Percentiles rank a stretch among this genome's conserved stretches.
Evolutionary conservation across 2,797 vertebrate genomes (phyloP).

Genomic region (Microctenopoma stevenorrisi): DNA sequence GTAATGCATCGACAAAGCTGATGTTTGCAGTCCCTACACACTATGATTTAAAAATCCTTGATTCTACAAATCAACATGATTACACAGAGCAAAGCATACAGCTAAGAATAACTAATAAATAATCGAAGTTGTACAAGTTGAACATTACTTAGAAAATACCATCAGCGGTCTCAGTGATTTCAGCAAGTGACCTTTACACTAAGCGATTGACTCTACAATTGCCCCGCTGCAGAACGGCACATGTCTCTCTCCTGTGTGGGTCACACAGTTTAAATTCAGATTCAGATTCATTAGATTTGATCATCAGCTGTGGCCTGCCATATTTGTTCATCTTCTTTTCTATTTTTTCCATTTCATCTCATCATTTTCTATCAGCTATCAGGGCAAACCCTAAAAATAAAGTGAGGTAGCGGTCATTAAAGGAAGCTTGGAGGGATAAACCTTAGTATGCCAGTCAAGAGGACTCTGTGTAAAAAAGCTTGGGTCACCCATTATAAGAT

Average conservation of each 20-base stretch:
- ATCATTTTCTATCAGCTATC: background rate
- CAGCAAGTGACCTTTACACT: constrained; percentile 43
- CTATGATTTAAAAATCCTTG: constrained; percentile 13
- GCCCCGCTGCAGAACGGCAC: constrained; percentile 19
- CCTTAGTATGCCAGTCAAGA: background rate
- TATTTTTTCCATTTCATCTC: background rate
- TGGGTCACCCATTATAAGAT: background rate
- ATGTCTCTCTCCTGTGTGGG: constrained; percentile 29
- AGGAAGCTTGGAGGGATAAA: background rate
- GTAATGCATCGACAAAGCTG: background rate
- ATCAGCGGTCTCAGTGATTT: constrained; percentile 28
- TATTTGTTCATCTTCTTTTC: background rate
- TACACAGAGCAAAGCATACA: constrained; percentile 10
- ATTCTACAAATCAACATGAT: constrained; percentile 33
- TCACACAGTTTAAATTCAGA: constrained; percentile 19
- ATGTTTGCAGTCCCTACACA: constrained; percentile 8
- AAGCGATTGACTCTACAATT: constrained; percentile 27
- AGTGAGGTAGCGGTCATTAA: background rate
- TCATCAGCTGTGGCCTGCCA: background rate
- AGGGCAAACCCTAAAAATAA: too few relatives aligned
- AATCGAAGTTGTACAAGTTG: too few relatives aligned
- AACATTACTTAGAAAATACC: background rate
- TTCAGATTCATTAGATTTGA: background rate
- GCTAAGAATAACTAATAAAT: constrained; percentile 1
- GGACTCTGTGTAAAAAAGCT: background rate